phyloP scores from a whole-genome alignment of 2,797 vertebrate genomes.

The Sebastes iracundus region DNA sequence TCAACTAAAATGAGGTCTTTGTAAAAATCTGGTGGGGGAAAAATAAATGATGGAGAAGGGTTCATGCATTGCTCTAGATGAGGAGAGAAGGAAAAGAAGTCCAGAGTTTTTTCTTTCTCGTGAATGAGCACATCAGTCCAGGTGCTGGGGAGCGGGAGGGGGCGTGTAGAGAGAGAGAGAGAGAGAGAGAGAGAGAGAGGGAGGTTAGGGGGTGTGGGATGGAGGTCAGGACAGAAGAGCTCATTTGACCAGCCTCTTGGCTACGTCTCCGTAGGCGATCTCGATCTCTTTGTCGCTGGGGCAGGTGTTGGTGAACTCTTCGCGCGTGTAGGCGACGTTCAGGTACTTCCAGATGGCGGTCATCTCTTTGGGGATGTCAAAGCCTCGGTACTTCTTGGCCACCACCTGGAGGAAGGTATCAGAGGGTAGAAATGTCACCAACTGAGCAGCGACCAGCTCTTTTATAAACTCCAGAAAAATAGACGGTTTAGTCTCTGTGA shows the following conservation, averaged over 20 bases:
- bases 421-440: neutral
- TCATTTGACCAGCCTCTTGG: constrained; percentile 98
- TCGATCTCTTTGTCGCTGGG: constrained; percentile 97
- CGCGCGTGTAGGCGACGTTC: constrained; percentile 91
- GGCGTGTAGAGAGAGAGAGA: neutral
- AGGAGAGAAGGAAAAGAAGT: constrained; percentile 74
- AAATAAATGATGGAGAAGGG: neutral
- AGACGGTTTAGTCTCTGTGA: too few relatives aligned
- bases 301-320: constrained; percentile 99
- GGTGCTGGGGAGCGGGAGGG: constrained; percentile 31
- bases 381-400: constrained; percentile 95
- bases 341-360: constrained; percentile 95
- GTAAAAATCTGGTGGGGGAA: constrained; percentile 30
- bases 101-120: constrained; percentile 75
- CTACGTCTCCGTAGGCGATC: constrained; percentile 95
- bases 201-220: neutral
- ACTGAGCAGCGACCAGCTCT: neutral
- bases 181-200: neutral
- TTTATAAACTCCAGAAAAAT: neutral
- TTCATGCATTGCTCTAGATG: constrained; percentile 57
- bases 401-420: constrained; percentile 86
- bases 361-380: constrained; percentile 96
- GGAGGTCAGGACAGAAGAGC: neutral
- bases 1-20: constrained; percentile 43
- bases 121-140: constrained; percentile 72